Conservation (phyloP, 2,113 vertebrate species). For the Heptranchias perlo region DNA sequence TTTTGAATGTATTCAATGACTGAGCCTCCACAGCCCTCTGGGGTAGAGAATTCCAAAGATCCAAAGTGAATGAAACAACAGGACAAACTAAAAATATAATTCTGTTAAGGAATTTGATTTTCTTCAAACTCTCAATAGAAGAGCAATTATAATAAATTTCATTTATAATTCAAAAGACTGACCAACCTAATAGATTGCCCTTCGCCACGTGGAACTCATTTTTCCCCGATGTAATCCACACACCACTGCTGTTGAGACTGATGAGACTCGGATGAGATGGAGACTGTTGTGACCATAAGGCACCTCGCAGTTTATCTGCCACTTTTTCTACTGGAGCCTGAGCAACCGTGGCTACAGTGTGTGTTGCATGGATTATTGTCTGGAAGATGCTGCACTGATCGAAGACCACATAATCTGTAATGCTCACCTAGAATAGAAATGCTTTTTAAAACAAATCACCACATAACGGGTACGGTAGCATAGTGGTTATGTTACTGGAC, state of each 20-base stretch:
- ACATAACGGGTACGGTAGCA: too few relatives aligned
- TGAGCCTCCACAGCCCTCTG: too few relatives aligned
- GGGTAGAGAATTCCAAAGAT: too few relatives aligned
- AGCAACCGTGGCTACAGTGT: conserved; percentile 80
- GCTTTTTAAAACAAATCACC: background rate
- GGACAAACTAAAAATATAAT: background rate
- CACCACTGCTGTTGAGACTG: conserved; percentile 71
- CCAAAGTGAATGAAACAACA: background rate
- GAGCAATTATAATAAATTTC: background rate
- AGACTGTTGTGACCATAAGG: conserved; percentile 87
- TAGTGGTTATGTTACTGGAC: too few relatives aligned
- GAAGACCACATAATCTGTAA: conserved; percentile 94
- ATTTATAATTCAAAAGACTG: background rate
- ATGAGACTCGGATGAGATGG: conserved; percentile 87
- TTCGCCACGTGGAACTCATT: conserved; percentile 90
- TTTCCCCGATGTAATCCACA: conserved; percentile 92
- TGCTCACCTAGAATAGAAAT: conserved; percentile 66
- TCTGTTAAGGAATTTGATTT: background rate
- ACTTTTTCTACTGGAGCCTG: conserved; percentile 86
- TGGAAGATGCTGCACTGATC: conserved; percentile 92
- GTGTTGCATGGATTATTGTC: conserved; percentile 84
- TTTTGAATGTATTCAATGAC: too few relatives aligned
- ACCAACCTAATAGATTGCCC: conserved; percentile 79
- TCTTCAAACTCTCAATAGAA: background rate
- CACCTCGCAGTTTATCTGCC: conserved; percentile 76